Evolutionary conservation across 2,888 invertebrate species (phyloP).

Genomic region (Oxyscelio sp.): DNA sequence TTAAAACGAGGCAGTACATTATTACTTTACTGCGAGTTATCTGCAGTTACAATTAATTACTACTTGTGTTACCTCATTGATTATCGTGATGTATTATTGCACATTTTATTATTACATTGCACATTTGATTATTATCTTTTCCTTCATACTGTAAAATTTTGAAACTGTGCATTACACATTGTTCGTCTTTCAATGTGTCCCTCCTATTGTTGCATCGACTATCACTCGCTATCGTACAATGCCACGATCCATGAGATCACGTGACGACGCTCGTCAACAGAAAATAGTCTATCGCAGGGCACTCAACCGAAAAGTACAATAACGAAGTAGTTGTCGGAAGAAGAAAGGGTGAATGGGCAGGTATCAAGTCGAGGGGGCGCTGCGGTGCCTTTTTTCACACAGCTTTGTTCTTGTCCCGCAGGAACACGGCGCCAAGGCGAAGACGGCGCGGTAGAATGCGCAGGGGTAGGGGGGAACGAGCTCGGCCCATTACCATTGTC

Average conservation of each 20-base stretch:
- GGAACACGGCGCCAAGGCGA: conserved; percentile 52
- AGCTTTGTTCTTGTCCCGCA: conserved; percentile 62
- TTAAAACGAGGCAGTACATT: too few species aligned
- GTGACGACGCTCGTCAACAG: conserved; percentile 58
- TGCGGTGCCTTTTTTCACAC: conserved; percentile 33
- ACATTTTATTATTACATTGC: conserved; percentile 7
- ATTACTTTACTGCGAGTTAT: too few species aligned
- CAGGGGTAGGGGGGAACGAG: neutral
- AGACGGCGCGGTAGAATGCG: neutral
- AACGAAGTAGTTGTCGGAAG: conserved; percentile 56
- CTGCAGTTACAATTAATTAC: too few species aligned
- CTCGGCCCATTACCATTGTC: conserved; percentile 45
- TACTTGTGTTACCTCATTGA: too few species aligned
- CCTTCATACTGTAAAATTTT: too few species aligned
- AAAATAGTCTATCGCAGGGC: conserved; percentile 62
- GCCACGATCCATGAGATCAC: conserved; percentile 43
- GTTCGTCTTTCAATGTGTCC: conserved; percentile 15
- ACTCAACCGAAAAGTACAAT: conserved; percentile 68
- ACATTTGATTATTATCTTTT: too few species aligned
- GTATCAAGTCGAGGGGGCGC: conserved; percentile 59
- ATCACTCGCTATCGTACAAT: conserved; percentile 40
- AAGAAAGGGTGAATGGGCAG: conserved; percentile 71
- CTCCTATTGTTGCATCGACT: conserved; percentile 31
- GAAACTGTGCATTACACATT: too few species aligned
- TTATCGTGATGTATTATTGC: too few species aligned